phyloP scores from a whole-genome alignment of 2,113 vertebrate genomes.

The Syrrhaptes paradoxus region DNA sequence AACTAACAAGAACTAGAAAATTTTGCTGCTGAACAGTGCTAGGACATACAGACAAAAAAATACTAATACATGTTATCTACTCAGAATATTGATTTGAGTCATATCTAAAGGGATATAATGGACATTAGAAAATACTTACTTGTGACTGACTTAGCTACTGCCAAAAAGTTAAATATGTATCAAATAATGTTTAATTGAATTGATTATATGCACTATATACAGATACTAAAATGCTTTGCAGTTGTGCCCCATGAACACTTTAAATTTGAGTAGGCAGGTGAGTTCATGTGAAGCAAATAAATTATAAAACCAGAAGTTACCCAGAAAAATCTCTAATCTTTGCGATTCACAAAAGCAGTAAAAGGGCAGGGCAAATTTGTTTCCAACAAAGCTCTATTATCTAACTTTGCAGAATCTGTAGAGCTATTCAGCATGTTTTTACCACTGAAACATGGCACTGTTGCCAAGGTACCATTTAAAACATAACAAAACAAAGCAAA shows the following conservation, averaged over 20 bases:
- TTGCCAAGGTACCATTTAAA: slow-evolving; percentile 70
- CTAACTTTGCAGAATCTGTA: slow-evolving; percentile 41
- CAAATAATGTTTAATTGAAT: slow-evolving; percentile 87
- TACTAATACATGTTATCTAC: slow-evolving; percentile 82
- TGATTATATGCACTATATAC: slow-evolving; percentile 88
- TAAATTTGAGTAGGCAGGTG: slow-evolving; percentile 74
- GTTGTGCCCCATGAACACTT: slow-evolving; percentile 76
- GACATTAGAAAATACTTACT: slow-evolving; percentile 83
- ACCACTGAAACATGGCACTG: slow-evolving; percentile 63
- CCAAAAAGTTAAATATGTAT: slow-evolving; percentile 87
- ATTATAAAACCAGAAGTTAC: slow-evolving; percentile 76
- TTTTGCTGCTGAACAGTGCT: slow-evolving; percentile 82
- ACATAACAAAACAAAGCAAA: slow-evolving; percentile 19
- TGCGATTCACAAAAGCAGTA: slow-evolving; percentile 32
- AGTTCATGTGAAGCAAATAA: slow-evolving; percentile 77
- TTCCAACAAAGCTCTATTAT: slow-evolving; percentile 65
- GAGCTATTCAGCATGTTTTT: slow-evolving; percentile 59
- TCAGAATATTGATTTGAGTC: slow-evolving; percentile 78
- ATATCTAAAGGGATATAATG: slow-evolving; percentile 80
- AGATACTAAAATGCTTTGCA: slow-evolving; percentile 82
- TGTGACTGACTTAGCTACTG: slow-evolving; percentile 82
- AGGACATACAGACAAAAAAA: slow-evolving; percentile 87
- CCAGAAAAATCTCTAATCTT: slow-evolving; percentile 64
- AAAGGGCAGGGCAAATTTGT: slow-evolving; percentile 56
- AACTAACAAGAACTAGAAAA: slow-evolving; percentile 83